phyloP scores from a whole-genome alignment of 2,113 vertebrate species.

The Pardalotus punctatus region DNA sequence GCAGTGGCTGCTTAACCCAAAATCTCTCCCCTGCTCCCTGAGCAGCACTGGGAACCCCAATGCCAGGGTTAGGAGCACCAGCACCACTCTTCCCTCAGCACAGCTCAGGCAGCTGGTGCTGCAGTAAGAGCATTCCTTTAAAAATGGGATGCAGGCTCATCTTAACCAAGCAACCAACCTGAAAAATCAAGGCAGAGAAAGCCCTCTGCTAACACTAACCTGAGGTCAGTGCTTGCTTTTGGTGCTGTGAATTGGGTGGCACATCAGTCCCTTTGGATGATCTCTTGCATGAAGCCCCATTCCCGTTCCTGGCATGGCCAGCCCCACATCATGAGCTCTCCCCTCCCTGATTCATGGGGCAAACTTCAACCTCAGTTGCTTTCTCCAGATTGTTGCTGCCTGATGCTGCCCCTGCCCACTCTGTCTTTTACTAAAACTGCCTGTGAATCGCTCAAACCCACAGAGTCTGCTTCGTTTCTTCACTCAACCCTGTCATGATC shows the following conservation, averaged over 20 bases:
- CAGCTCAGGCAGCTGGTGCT: not conserved
- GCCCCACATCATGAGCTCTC: not conserved
- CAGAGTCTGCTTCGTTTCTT: not conserved
- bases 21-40: not conserved
- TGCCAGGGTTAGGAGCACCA: not conserved
- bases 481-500: conserved; percentile 7
- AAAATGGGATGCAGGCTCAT: rapidly evolving
- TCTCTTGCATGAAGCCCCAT: not conserved
- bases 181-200: not conserved
- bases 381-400: not conserved
- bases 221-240: not conserved
- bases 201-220: not conserved
- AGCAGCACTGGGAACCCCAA: not conserved
- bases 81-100: not conserved
- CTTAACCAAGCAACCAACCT: not conserved
- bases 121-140: not conserved
- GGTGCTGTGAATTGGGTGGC: not conserved
- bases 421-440: not conserved
- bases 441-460: not conserved
- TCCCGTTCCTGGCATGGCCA: rapidly evolving
- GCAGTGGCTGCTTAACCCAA: not conserved
- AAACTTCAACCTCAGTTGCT: not conserved
- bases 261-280: not conserved
- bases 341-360: rapidly evolving
- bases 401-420: not conserved